Conservation (phyloP, 1,140 invertebrate species). For the Trinorchestia longiramus region DNA sequence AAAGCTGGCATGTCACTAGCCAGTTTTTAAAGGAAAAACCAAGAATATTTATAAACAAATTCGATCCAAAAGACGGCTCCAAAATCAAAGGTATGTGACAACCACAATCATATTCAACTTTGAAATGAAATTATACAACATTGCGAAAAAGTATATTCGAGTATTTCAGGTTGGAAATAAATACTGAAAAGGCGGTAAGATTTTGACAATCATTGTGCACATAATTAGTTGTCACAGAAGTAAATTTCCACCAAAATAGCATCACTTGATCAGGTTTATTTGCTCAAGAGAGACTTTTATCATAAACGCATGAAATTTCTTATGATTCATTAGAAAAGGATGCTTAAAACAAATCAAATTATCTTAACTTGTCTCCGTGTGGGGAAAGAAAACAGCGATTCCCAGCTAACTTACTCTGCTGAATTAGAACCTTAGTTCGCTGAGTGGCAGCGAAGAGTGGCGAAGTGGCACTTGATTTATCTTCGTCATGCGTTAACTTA, state of each 20-base stretch:
- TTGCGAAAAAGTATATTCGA: neutral
- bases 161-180: neutral
- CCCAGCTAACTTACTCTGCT: neutral
- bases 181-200: neutral
- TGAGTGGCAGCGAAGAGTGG: neutral
- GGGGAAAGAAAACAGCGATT: neutral
- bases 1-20: neutral
- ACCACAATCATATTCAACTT: neutral
- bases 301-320: neutral
- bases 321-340: no score
- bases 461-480: no score
- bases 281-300: neutral
- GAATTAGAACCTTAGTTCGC: neutral
- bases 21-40: neutral
- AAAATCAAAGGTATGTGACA: neutral
- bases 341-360: no score
- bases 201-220: neutral
- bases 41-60: neutral
- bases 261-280: neutral
- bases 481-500: no score
- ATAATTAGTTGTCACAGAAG: neutral
- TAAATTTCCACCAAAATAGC: neutral
- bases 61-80: no score
- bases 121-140: neutral
- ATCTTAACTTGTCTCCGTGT: neutral